Evolutionary conservation across 2,113 vertebrate genomes (phyloP).

Genomic region (Atrichornis clamosus): DNA sequence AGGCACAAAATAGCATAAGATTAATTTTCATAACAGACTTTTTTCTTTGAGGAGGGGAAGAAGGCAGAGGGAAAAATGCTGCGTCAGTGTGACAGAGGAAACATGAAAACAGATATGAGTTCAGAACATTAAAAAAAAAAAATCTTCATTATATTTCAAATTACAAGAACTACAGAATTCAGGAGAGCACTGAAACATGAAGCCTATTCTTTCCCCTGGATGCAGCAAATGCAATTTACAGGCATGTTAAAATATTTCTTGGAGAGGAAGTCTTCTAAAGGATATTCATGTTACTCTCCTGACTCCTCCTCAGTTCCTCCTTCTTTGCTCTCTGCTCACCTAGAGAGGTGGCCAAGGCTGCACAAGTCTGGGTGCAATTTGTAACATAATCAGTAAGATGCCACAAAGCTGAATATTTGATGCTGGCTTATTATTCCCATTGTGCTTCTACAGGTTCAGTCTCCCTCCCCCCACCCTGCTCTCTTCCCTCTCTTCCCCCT

Average conservation of each 20-base stretch:
- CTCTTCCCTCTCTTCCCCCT: conserved; percentile 1
- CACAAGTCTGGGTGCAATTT: not conserved
- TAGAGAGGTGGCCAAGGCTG: not conserved
- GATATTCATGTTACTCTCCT: not conserved
- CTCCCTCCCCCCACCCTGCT: not conserved
- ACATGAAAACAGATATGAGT: not conserved
- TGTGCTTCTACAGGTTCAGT: not conserved
- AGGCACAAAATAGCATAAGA: not conserved
- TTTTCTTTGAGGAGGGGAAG: not conserved
- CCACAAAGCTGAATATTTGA: conserved; percentile 1
- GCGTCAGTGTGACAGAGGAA: not conserved
- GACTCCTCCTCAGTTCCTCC: not conserved
- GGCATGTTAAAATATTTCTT: not conserved
- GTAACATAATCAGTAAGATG: not conserved
- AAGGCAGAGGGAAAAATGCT: not conserved
- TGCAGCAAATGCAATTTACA: not conserved
- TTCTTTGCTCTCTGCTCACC: not conserved
- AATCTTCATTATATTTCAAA: not conserved
- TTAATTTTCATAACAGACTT: not conserved
- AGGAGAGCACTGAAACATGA: not conserved
- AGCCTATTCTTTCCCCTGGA: not conserved
- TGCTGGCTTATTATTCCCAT: not conserved
- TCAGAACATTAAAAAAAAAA: not conserved
- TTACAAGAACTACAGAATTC: not conserved
- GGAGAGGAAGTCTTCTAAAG: not conserved